These are phyloP conservation scores for Gadopsis bispinosus DNA, from an alignment of 2,797 vertebrate species.

Conservation along the genomic window DNA sequence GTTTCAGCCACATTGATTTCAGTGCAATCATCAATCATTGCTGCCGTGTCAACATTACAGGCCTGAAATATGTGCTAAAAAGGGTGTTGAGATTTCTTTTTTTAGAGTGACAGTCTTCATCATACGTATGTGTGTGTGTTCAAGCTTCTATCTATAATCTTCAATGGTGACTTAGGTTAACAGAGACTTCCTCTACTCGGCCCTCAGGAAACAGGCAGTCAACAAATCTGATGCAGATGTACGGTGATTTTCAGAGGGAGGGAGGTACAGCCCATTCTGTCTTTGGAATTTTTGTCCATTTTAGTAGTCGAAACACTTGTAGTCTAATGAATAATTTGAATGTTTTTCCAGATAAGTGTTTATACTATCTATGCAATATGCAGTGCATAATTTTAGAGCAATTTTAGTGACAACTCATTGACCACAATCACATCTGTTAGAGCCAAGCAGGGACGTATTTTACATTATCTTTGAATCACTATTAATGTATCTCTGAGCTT, in stretches of 20 bases:
- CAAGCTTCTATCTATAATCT: conserved; percentile 62
- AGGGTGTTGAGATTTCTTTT: conserved; percentile 1
- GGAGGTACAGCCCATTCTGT: conserved; percentile 16
- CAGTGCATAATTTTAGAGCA: not conserved
- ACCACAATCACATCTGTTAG: conserved; percentile 15
- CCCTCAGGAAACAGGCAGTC: conserved; percentile 71
- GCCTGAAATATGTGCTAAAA: conserved; percentile 23
- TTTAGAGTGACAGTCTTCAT: conserved; percentile 24
- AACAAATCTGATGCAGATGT: conserved; percentile 75
- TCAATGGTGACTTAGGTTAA: conserved; percentile 55
- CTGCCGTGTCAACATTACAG: conserved; percentile 22
- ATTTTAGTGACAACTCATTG: conserved; percentile 10
- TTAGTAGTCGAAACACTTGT: conserved; percentile 5
- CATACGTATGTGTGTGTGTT: conserved; percentile 32
- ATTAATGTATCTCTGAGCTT: not conserved
- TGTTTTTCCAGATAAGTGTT: conserved; percentile 8
- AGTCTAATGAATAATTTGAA: conserved; percentile 11
- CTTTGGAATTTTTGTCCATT: conserved; percentile 4
- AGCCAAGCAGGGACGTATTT: conserved; percentile 2
- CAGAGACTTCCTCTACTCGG: conserved; percentile 66
- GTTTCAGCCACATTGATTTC: conserved; percentile 59
- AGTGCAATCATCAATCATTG: conserved; percentile 51
- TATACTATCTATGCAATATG: not conserved
- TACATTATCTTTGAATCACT: conserved; percentile 10
- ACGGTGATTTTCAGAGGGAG: conserved; percentile 25